Conservation (phyloP, 2,113 vertebrate species). For the Laticauda colubrina region DNA sequence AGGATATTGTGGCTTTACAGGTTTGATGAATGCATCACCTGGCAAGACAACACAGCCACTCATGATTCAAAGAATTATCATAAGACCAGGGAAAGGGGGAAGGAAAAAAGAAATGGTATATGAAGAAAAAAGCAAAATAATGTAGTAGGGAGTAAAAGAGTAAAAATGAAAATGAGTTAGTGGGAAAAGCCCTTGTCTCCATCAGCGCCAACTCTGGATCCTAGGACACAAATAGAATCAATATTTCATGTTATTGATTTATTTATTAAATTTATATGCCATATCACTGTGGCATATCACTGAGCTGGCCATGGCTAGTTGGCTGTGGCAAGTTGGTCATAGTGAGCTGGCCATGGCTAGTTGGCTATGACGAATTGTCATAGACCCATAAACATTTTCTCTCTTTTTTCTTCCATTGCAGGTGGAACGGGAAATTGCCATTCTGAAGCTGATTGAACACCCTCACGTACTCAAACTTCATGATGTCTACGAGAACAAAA, state of each 20-base stretch:
- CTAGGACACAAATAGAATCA: neutral
- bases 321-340: no score
- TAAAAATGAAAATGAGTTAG: neutral
- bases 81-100: neutral
- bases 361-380: neutral
- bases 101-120: neutral
- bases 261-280: neutral
- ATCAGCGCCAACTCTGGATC: neutral
- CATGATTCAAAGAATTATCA: neutral
- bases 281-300: neutral
- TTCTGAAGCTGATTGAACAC: slow-evolving; percentile 92
- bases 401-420: slow-evolving; percentile 44
- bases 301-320: no score
- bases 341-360: no score
- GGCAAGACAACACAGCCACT: neutral
- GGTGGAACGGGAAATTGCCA: slow-evolving; percentile 94
- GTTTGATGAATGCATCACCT: neutral
- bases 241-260: neutral
- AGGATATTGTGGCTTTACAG: neutral
- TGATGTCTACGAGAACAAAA: slow-evolving; percentile 95
- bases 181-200: neutral
- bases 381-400: neutral
- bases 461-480: slow-evolving; percentile 92
- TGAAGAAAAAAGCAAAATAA: neutral
- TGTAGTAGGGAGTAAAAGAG: neutral